These are phyloP conservation scores for Hippocampus abdominalis DNA, from an alignment of 2,113 vertebrate species.

Conservation along the genomic window DNA sequence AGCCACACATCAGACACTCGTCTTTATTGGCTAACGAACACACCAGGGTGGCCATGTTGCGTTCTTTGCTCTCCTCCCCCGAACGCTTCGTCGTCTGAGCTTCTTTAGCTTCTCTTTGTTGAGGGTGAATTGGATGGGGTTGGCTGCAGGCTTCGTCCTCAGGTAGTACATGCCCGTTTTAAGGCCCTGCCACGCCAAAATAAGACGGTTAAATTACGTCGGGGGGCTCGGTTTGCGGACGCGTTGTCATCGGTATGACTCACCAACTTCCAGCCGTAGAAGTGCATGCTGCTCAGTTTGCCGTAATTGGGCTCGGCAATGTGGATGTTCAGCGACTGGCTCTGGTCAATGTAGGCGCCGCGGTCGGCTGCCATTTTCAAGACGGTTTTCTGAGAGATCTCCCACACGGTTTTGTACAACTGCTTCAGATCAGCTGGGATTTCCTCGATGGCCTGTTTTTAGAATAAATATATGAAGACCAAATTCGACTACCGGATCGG, in stretches of 20 bases:
- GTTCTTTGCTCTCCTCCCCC: constrained; percentile 76
- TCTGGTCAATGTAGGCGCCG: constrained; percentile 95
- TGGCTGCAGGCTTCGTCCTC: constrained; percentile 90
- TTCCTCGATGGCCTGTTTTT: constrained; percentile 68
- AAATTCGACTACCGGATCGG: no score
- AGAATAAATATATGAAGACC: no score
- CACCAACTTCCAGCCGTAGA: constrained; percentile 96
- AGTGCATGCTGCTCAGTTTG: constrained; percentile 99
- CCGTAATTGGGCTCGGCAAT: constrained; percentile 97
- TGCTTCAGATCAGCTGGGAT: constrained; percentile 89
- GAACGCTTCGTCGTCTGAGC: constrained; percentile 37
- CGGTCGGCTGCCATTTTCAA: constrained; percentile 96
- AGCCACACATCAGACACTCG: constrained; percentile 94
- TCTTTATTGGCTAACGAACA: constrained; percentile 94
- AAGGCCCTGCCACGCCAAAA: constrained; percentile 76
- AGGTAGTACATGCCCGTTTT: constrained; percentile 99
- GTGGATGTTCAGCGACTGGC: constrained; percentile 97
- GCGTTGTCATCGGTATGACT: neutral
- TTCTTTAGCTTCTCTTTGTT: constrained; percentile 94
- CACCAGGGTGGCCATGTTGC: constrained; percentile 91
- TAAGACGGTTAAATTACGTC: neutral
- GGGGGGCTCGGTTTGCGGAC: no score
- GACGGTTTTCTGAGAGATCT: constrained; percentile 92
- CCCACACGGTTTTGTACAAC: constrained; percentile 98
- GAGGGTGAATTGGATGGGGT: constrained; percentile 97